Percentiles rank a stretch among this genome's conserved stretches.
Evolutionary conservation across 1,140 invertebrate species (phyloP).

Genomic region (Daktulosphaira vitifoliae): DNA sequence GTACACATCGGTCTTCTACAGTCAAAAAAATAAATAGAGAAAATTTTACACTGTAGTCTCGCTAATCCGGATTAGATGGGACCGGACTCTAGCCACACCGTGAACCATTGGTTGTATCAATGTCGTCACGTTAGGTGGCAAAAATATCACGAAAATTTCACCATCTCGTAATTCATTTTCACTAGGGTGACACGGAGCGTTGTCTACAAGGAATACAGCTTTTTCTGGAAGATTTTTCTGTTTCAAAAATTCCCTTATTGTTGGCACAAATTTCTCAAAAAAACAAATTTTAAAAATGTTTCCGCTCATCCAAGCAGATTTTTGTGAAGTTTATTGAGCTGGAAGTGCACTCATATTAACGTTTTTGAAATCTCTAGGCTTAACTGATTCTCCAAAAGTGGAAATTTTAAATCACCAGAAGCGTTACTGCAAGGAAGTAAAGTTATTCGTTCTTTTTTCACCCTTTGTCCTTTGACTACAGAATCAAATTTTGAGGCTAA

Average conservation of each 20-base stretch:
- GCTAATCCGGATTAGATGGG: no score
- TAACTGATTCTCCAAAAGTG: slow-evolving; percentile 41
- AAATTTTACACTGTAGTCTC: no score
- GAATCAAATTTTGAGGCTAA: slow-evolving; percentile 36
- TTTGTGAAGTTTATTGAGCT: slow-evolving; percentile 10
- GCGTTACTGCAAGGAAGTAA: slow-evolving; percentile 43
- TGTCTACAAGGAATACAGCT: slow-evolving; percentile 44
- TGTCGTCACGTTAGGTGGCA: slow-evolving; percentile 46
- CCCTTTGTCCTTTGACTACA: slow-evolving; percentile 9
- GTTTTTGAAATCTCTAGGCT: slow-evolving; percentile 40
- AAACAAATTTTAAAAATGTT: slow-evolving; percentile 36
- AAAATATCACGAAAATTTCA: no score
- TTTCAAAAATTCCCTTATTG: slow-evolving; percentile 34
- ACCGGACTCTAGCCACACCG: no score
- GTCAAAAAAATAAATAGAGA: no score
- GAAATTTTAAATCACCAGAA: no score
- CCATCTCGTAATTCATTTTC: no score
- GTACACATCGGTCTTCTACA: no score
- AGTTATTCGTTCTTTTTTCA: slow-evolving; percentile 37
- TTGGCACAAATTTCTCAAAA: slow-evolving; percentile 34
- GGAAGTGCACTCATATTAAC: slow-evolving; percentile 20
- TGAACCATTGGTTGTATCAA: slow-evolving; percentile 47
- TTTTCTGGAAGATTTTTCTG: slow-evolving; percentile 30
- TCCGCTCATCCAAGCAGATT: slow-evolving; percentile 35
- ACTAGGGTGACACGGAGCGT: no score